Conservation (phyloP, 2,113 vertebrate genomes). For the Dendropsophus ebraccatus region DNA sequence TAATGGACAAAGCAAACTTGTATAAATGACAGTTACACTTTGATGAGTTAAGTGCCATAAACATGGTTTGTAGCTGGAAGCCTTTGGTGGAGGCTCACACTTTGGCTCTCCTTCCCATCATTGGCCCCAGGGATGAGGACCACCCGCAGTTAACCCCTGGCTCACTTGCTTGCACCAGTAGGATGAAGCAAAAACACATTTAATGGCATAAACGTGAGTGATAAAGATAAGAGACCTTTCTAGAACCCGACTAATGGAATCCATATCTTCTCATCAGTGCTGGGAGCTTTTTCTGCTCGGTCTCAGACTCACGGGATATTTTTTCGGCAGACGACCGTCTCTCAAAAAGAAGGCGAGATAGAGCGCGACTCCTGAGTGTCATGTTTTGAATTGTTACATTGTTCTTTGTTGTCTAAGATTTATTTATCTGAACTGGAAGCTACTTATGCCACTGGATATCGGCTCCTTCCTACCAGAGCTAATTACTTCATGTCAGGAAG, state of each 20-base stretch:
- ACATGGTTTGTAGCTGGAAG: too few species aligned
- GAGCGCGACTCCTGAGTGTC: slow-evolving; percentile 11
- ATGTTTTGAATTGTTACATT: slow-evolving; percentile 40
- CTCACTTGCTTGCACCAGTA: background rate
- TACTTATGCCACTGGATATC: slow-evolving; percentile 27
- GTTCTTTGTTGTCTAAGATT: slow-evolving; percentile 41
- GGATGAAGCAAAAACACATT: background rate
- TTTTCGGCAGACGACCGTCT: background rate
- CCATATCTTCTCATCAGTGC: slow-evolving; percentile 19
- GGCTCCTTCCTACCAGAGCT: slow-evolving; percentile 45
- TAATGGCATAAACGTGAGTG: background rate
- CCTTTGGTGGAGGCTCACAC: too few species aligned
- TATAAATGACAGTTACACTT: too few species aligned
- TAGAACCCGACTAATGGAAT: background rate
- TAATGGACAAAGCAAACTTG: too few species aligned
- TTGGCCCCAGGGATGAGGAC: background rate
- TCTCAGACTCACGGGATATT: background rate
- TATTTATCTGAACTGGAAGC: slow-evolving; percentile 32
- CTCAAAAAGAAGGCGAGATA: background rate
- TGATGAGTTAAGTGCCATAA: too few species aligned
- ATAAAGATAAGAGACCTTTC: background rate
- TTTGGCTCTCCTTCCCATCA: too few species aligned
- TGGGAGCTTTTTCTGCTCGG: background rate
- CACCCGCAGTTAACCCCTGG: background rate
- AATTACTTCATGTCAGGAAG: slow-evolving; percentile 51